phyloP scores from a whole-genome alignment of 64 coral and sea anemone genomes.

The Catalaphyllia jardinei region DNA sequence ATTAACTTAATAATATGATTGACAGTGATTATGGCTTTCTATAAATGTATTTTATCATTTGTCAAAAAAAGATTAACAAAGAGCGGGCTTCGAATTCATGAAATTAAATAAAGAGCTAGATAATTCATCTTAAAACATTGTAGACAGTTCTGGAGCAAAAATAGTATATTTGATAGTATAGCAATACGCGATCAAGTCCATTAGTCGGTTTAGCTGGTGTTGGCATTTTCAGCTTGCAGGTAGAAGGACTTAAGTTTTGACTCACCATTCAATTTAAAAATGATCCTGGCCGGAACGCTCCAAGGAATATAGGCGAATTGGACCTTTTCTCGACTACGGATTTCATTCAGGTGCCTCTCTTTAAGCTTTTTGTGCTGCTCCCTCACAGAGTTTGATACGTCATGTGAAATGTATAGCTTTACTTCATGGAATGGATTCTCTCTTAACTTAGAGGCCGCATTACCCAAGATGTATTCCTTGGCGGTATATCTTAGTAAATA shows the following conservation, averaged over 20 bases:
- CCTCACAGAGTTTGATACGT: not conserved
- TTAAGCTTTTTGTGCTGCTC: not conserved
- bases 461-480: not conserved
- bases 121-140: not conserved
- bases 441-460: not conserved
- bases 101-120: not conserved
- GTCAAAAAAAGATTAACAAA: not conserved
- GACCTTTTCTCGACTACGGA: not conserved
- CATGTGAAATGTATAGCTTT: not conserved
- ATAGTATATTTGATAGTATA: not conserved
- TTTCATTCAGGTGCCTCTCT: not conserved
- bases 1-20: too few species aligned
- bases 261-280: not conserved
- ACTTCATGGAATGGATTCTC: not conserved
- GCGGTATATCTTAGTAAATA: not conserved
- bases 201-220: not conserved
- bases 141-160: not conserved
- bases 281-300: not conserved
- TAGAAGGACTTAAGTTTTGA: conserved; percentile 5
- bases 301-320: conserved; percentile 27
- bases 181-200: not conserved
- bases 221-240: not conserved
- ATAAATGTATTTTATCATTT: not conserved
- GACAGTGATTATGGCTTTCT: not conserved
- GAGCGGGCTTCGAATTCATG: not conserved